Base-by-base conservation (phyloP, 1,140 invertebrate genomes). In the Planococcus citri region DNA sequence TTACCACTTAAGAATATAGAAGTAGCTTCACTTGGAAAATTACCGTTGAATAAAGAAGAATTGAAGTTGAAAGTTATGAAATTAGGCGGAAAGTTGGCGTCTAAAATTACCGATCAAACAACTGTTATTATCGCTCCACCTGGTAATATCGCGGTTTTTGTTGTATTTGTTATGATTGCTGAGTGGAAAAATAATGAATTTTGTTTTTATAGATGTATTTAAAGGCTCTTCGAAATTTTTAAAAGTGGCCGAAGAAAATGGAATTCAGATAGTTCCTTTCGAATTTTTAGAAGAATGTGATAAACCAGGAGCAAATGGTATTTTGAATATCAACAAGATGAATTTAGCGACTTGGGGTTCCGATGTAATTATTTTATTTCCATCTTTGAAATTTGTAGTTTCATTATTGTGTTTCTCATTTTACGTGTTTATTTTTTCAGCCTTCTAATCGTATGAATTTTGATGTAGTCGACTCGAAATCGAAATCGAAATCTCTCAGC, bases 241-340 rank as follows among this genome's bases (percentile, higher is more conserved):
- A 74, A 76, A 81, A 70, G 80, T 87, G 70, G 88, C 88, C 0
- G 79, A 90, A 78, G 78, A 83, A 4, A 73, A 80, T 22, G 84
- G 88, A 72, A 86, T 96, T 73, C 89, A 92, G 78, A 86, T 95
- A 71, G 83, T 94, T 4, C 81, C 87, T 25, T 84, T 88, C 76
- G 83, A 86, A 61, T 95, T 94, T 76, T 74, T 97, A 0, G 86
- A 92, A 72, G 76, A 77, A 70, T 73, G 71, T 69, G 67, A 80
- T 1, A 76, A 78, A 64, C 41, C 41, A 70, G 78, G 79, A 70
- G 78, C 78, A 17, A 78, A 78, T 4, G 74, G 73, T 27, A 70
- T 73, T 68, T 73, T 73, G 1, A 71, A 81, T 70, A 81, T 85
- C 29, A 72, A 74, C 20, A 74, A 78, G 73, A 76, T 80, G 72